Evolutionary conservation across 2,113 vertebrate species (phyloP).

Genomic region (Salvelinus sp.): DNA sequence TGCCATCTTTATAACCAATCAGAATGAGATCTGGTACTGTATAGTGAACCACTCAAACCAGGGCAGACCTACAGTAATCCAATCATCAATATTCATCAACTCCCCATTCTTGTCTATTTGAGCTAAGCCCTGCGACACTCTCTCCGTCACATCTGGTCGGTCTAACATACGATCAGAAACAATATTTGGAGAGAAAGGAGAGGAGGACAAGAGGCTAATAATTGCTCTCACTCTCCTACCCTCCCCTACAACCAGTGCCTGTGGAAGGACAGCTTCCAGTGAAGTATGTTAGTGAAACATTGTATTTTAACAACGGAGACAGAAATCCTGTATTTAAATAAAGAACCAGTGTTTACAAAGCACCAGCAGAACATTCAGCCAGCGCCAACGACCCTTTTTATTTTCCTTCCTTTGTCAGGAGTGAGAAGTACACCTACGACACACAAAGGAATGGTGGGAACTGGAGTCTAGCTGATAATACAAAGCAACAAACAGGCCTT

Average conservation of each 20-base stretch:
- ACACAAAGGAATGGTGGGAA: slow-evolving; percentile 34
- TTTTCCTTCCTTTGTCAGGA: slow-evolving; percentile 19
- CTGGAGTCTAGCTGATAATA: slow-evolving; percentile 11
- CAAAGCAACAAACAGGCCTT: slow-evolving; percentile 29
- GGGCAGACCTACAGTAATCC: background rate
- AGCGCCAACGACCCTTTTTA: slow-evolving; percentile 22
- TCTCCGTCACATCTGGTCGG: background rate
- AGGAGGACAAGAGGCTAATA: slow-evolving; percentile 18
- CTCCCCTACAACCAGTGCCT: background rate
- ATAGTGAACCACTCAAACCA: background rate
- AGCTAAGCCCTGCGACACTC: background rate
- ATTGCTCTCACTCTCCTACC: background rate
- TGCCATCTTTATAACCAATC: background rate
- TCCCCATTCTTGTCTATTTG: background rate
- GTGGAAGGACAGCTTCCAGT: background rate
- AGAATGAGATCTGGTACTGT: background rate
- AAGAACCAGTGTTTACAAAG: slow-evolving; percentile 45
- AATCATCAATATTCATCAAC: background rate
- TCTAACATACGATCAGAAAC: slow-evolving; percentile 22
- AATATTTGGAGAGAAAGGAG: slow-evolving; percentile 54
- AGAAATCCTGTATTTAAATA: slow-evolving; percentile 23
- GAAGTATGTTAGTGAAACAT: background rate
- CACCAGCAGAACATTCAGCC: slow-evolving; percentile 20
- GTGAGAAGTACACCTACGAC: slow-evolving; percentile 23
- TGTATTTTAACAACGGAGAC: slow-evolving; percentile 20